phyloP scores from a whole-genome alignment of 2,888 invertebrate species.

The Tachina lurida region DNA sequence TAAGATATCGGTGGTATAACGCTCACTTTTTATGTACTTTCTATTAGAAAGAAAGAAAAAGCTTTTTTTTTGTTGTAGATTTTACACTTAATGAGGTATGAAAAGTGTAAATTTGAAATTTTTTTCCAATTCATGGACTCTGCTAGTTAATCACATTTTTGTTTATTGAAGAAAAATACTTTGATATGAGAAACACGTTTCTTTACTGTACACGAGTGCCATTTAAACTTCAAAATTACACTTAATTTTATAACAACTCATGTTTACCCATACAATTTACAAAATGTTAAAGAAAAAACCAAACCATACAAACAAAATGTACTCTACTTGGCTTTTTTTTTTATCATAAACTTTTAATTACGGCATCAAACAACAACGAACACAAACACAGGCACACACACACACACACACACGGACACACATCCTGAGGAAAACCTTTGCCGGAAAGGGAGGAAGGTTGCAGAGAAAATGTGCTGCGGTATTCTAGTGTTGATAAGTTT shows the following conservation, averaged over 20 bases:
- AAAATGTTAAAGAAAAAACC: not conserved
- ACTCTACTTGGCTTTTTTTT: conserved; percentile 17
- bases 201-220: not conserved
- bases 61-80: too few species aligned
- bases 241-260: not conserved
- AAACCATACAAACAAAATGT: not conserved
- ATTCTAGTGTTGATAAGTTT: conserved; percentile 23
- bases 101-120: too few species aligned
- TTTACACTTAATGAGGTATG: too few species aligned
- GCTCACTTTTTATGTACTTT: too few species aligned
- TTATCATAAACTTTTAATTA: conserved; percentile 77
- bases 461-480: not conserved
- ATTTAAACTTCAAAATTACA: not conserved
- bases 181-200: too few species aligned
- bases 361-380: conserved; percentile 74
- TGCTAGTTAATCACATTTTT: too few species aligned
- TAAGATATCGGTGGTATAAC: too few species aligned
- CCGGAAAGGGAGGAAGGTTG: conserved; percentile 5
- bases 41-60: too few species aligned
- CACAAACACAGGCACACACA: not conserved
- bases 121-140: too few species aligned
- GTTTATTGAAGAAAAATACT: too few species aligned
- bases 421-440: conserved; percentile 11
- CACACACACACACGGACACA: not conserved
- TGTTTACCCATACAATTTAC: not conserved